These are phyloP conservation scores for Onychostruthus taczanowskii DNA, from an alignment of 2,113 vertebrate genomes.

Conservation along the genomic window DNA sequence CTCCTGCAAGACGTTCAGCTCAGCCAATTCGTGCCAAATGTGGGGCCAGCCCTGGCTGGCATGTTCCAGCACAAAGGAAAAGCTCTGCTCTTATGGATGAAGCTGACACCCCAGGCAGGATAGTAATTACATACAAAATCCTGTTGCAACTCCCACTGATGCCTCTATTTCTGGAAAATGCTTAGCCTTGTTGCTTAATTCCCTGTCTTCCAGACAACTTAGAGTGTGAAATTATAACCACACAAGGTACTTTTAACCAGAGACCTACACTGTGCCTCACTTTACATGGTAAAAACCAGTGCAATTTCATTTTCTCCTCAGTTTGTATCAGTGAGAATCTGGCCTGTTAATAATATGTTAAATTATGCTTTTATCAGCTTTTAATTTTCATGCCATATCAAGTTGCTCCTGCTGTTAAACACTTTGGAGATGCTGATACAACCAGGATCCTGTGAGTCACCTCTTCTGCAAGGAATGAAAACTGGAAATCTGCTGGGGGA, in stretches of 20 bases:
- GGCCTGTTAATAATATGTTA: neutral
- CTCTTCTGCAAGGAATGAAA: neutral
- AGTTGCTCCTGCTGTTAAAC: neutral
- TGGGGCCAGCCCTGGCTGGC: neutral
- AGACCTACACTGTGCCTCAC: neutral
- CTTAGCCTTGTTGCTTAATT: constrained; percentile 37
- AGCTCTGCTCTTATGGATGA: neutral
- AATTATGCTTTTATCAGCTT: constrained; percentile 6
- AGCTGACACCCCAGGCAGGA: constrained; percentile 9
- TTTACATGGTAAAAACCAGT: neutral
- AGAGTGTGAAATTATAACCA: constrained; percentile 5
- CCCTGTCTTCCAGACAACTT: constrained; percentile 9
- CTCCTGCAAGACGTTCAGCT: neutral
- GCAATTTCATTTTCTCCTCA: neutral
- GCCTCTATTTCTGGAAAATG: constrained; percentile 52
- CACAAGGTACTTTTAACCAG: neutral
- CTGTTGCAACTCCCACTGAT: constrained; percentile 31
- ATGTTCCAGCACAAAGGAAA: neutral
- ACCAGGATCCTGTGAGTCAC: neutral
- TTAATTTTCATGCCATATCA: neutral
- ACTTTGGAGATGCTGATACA: neutral
- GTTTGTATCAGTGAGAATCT: neutral
- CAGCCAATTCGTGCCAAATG: neutral
- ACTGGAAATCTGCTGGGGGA: neutral
- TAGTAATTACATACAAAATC: constrained; percentile 28